Evolutionary conservation across 2,888 invertebrate species (phyloP).

Genomic region (Epinotia demarniana): DNA sequence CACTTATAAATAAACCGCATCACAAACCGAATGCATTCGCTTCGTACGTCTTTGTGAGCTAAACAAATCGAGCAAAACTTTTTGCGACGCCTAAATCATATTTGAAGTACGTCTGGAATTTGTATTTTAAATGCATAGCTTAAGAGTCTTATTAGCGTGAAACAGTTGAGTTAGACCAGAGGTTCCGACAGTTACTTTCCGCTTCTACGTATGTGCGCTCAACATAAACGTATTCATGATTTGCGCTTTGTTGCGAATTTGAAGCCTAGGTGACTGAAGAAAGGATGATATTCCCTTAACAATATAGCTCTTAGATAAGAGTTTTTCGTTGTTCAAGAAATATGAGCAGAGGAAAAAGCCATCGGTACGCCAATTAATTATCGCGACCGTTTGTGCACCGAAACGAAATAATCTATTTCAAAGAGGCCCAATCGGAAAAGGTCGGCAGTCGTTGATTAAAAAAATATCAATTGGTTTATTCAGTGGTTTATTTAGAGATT

Average conservation of each 20-base stretch:
- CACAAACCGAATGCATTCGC: conserved; percentile 21
- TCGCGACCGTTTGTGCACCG: conserved; percentile 50
- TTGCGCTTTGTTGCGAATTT: neutral
- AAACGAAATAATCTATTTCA: conserved; percentile 45
- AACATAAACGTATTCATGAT: neutral
- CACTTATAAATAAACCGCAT: conserved; percentile 21
- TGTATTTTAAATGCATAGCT: neutral
- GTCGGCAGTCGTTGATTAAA: conserved; percentile 42
- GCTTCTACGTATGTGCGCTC: neutral
- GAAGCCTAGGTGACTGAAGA: neutral
- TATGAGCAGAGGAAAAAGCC: conserved; percentile 57
- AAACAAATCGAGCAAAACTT: conserved; percentile 10
- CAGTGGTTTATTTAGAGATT: conserved; percentile 26
- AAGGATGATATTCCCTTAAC: neutral
- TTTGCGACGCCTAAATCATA: neutral
- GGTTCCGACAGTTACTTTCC: neutral
- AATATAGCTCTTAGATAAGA: neutral
- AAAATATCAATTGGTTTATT: conserved; percentile 30
- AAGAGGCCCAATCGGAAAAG: conserved; percentile 24
- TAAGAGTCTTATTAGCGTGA: neutral
- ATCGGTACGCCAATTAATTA: conserved; percentile 63
- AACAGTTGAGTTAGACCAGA: neutral
- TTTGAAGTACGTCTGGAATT: neutral
- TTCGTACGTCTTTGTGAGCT: conserved; percentile 29
- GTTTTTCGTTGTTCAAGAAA: neutral